Percentiles rank a stretch among this genome's conserved stretches.
These are phyloP conservation scores for Mormyrus iriodes DNA, from an alignment of 2,113 vertebrate species.

Conservation along the genomic window DNA sequence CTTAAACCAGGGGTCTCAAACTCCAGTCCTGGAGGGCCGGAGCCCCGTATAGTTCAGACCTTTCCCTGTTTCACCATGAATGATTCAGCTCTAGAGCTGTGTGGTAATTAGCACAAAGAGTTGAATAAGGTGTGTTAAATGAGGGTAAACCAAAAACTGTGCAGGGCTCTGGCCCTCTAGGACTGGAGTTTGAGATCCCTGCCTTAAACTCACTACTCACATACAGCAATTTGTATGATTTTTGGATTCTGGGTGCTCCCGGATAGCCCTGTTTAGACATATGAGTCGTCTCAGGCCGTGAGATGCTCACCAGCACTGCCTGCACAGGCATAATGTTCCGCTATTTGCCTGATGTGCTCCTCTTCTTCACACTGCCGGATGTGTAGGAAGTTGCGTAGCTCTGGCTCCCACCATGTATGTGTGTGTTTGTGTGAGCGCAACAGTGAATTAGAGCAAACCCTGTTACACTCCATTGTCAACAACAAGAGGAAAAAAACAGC, in stretches of 20 bases:
- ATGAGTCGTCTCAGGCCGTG: conserved; percentile 61
- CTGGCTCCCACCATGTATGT: conserved; percentile 78
- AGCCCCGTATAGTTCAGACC: too few relatives aligned
- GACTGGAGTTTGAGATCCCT: too few relatives aligned
- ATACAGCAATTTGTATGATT: neutral
- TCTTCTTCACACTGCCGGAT: conserved; percentile 89
- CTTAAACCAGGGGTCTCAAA: too few relatives aligned
- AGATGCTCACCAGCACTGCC: conserved; percentile 67
- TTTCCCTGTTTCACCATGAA: too few relatives aligned
- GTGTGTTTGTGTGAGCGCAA: neutral
- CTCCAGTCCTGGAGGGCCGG: too few relatives aligned
- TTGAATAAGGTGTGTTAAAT: too few relatives aligned
- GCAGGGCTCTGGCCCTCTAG: too few relatives aligned
- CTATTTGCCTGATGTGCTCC: conserved; percentile 78
- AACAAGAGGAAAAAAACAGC: neutral
- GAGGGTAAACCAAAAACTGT: too few relatives aligned
- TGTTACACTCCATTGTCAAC: neutral
- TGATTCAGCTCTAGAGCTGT: too few relatives aligned
- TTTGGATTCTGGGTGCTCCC: neutral
- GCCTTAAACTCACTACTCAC: neutral
- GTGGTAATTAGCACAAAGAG: too few relatives aligned
- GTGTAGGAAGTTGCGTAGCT: conserved; percentile 85
- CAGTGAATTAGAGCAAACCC: neutral
- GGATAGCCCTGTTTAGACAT: neutral
- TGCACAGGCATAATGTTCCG: conserved; percentile 75